Percentiles rank a stretch among this genome's conserved stretches.
Evolutionary conservation across 2,888 invertebrate genomes (phyloP).

Genomic region (Amphipyra berbera): DNA sequence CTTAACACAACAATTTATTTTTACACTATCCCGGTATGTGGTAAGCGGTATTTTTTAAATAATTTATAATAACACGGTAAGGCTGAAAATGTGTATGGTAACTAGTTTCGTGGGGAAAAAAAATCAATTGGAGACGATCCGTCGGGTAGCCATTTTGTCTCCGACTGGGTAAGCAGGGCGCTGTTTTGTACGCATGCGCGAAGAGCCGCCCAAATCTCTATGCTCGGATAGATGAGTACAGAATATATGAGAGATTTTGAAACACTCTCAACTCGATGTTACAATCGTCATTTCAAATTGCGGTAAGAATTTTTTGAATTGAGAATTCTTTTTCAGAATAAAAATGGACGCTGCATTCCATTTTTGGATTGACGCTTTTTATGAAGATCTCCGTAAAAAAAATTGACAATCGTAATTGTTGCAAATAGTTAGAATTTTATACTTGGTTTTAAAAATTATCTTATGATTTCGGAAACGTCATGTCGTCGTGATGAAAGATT

Average conservation of each 20-base stretch:
- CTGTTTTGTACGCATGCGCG: slow-evolving; percentile 78
- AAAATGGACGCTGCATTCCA: neutral
- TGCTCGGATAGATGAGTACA: slow-evolving; percentile 43
- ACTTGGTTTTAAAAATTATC: too few species aligned
- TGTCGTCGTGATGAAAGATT: too few species aligned
- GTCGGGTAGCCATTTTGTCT: slow-evolving; percentile 82
- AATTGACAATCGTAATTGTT: too few species aligned
- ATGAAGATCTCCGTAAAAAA: too few species aligned
- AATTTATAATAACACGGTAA: slow-evolving; percentile 56
- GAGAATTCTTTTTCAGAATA: neutral
- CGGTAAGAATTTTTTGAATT: neutral
- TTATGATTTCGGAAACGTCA: too few species aligned
- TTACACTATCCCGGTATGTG: slow-evolving; percentile 52
- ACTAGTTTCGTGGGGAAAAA: slow-evolving; percentile 78
- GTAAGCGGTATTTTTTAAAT: slow-evolving; percentile 60
- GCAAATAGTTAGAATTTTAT: too few species aligned
- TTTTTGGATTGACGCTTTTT: too few species aligned
- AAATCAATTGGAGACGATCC: slow-evolving; percentile 82
- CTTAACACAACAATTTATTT: slow-evolving; percentile 53
- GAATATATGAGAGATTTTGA: slow-evolving; percentile 33
- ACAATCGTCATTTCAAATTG: slow-evolving; percentile 33
- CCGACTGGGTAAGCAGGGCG: slow-evolving; percentile 72
- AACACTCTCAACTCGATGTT: slow-evolving; percentile 44
- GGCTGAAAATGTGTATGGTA: slow-evolving; percentile 58
- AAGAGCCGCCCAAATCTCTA: slow-evolving; percentile 70